Base-by-base conservation (phyloP, 2,797 vertebrate species). In the Tympanoctomys barrerae region DNA sequence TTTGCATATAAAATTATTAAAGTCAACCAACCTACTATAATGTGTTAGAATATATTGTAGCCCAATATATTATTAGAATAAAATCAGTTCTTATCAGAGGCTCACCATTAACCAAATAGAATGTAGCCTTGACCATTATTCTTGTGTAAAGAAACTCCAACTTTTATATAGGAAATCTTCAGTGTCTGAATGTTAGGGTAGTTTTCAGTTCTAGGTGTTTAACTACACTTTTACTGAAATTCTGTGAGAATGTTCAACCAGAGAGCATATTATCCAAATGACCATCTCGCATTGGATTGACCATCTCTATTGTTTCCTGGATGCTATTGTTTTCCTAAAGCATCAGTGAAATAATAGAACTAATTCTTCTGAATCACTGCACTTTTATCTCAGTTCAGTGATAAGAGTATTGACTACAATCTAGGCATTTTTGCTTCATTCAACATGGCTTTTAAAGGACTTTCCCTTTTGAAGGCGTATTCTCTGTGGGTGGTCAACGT, bases 371-470 rank as follows among this genome's bases (percentile, higher is more conserved):
- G 87, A 96, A 77, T 96, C 94, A 79, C 79, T 75, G 85, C 83
- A 54, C 90, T 89, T 89, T 73, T 57, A 61, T 62, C 71, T 87
- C 79, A 61, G 79, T 59, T 84, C 94, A 16, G 42, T 92, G 84
- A 90, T 96, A 39, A 96, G n/a, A 79, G 91, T 95, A 96, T 97
- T 94, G 89, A 96, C 96, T 90, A 91, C 71, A 68, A 57, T 85
- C 96, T 96, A 87, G 95, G 97, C 96, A 80, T 89, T 94, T 97
- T 96, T 94, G 96, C 96, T 92, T 95, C 97, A 91, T 87, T 96
- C 97, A 89, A 93, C 96, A 89, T 64, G 26, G 95, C 71, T 93
- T 86, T 88, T 94, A 93, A 92, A 96, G 97, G 94, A 88, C 90
- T 95, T 94, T 96, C 80, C 95, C 92, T 96, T 97, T 91, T 87